These are phyloP conservation scores for Smithornis capensis DNA, from an alignment of 2,113 vertebrate genomes.

Conservation along the genomic window DNA sequence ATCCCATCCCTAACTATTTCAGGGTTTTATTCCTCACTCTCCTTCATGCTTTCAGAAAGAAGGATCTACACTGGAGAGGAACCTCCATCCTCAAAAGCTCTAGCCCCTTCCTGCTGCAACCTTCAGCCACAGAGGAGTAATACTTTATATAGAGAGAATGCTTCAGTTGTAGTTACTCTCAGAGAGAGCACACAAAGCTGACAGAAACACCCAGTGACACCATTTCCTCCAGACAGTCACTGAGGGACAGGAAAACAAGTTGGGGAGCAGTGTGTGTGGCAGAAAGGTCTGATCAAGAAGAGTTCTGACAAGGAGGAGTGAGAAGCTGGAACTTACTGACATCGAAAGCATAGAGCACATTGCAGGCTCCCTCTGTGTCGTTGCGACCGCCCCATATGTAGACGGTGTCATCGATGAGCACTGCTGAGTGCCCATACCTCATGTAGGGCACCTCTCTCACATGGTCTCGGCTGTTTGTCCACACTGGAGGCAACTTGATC, in stretches of 20 bases:
- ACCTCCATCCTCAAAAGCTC: neutral
- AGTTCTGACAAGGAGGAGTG: neutral
- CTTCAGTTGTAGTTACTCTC: neutral
- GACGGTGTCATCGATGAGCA: constrained; percentile 92
- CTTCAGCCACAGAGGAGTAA: neutral
- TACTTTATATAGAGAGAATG: neutral
- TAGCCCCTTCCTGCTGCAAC: neutral
- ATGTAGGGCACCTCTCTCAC: constrained; percentile 94
- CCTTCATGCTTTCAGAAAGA: neutral
- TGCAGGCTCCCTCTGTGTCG: constrained; percentile 97
- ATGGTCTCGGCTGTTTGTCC: constrained; percentile 80
- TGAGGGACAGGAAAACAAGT: neutral
- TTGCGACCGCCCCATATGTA: constrained; percentile 98
- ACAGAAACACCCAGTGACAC: neutral
- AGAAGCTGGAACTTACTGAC: constrained; percentile 86
- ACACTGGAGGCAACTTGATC: constrained; percentile 93
- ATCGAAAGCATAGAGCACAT: constrained; percentile 97
- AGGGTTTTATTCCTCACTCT: neutral
- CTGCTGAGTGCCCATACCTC: constrained; percentile 97
- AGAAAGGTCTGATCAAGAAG: neutral
- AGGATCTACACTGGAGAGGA: neutral
- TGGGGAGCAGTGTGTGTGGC: neutral
- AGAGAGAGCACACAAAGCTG: neutral
- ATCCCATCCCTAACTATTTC: neutral
- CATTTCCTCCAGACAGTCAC: neutral